Conservation (phyloP, 2,888 invertebrate species). For the Noctuana brunneofusca region DNA sequence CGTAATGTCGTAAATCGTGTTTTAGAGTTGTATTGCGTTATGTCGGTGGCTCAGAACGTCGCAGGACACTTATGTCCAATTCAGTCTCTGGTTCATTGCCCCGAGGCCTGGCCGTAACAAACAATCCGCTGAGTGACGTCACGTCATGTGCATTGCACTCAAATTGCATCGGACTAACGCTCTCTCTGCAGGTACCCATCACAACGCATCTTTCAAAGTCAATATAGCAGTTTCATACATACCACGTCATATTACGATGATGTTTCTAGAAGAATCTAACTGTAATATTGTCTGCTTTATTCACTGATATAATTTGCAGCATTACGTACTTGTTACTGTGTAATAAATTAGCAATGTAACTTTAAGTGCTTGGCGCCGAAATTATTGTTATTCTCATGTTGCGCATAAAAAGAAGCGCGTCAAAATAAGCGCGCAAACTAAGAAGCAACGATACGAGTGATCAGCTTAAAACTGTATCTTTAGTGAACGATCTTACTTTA, state of each 20-base stretch:
- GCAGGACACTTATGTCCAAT: slow-evolving; percentile 78
- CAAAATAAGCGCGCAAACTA: too few species aligned
- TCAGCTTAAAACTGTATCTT: too few species aligned
- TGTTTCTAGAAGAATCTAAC: neutral
- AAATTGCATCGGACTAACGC: slow-evolving; percentile 57
- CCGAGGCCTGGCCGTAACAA: slow-evolving; percentile 62
- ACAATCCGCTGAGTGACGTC: slow-evolving; percentile 70
- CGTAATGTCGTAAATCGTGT: slow-evolving; percentile 64
- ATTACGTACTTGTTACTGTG: neutral
- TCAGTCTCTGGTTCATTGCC: slow-evolving; percentile 75
- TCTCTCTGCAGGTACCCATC: slow-evolving; percentile 36
- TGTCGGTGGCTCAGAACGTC: slow-evolving; percentile 54
- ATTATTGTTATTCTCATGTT: too few species aligned
- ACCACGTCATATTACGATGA: neutral
- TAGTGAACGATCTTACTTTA: too few species aligned
- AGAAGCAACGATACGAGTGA: too few species aligned
- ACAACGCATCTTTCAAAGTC: slow-evolving; percentile 19
- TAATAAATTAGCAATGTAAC: neutral
- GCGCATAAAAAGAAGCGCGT: too few species aligned
- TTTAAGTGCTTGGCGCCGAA: too few species aligned
- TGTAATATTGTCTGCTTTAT: neutral
- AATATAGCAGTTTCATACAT: slow-evolving; percentile 6
- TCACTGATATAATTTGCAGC: neutral
- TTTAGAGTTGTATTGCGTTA: slow-evolving; percentile 54
- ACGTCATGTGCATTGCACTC: slow-evolving; percentile 68